phyloP scores from a whole-genome alignment of 37 sponge, comb jelly and placozoan species.

The Mnemiopsis leidyi region DNA sequence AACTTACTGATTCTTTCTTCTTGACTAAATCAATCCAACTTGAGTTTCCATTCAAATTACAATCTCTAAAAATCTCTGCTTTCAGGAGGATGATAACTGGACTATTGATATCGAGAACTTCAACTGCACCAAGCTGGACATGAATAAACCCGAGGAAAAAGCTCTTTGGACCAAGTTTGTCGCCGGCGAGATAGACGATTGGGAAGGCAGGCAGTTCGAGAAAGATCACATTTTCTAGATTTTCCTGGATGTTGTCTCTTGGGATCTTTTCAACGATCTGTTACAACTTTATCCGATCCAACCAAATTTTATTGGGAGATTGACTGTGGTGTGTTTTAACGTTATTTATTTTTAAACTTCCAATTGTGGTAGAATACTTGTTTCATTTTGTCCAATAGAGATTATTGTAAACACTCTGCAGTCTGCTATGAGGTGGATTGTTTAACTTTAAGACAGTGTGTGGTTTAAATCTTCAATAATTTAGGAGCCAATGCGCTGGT shows the following conservation, averaged over 20 bases:
- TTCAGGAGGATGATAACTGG: conserved; percentile 59
- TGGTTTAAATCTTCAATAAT: too few relatives aligned
- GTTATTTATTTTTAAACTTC: neutral
- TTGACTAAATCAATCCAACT: too few relatives aligned
- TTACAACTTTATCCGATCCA: too few relatives aligned
- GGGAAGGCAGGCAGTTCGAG: conserved; percentile 30
- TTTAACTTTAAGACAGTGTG: too few relatives aligned
- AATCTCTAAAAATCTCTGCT: neutral
- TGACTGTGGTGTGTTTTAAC: neutral
- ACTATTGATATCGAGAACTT: conserved; percentile 30
- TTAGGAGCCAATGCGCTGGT: too few relatives aligned
- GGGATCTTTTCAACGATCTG: too few relatives aligned
- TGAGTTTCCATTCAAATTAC: too few relatives aligned
- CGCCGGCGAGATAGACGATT: conserved; percentile 15
- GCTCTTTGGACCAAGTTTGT: neutral
- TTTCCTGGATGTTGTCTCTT: conserved; percentile 9
- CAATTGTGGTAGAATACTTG: neutral
- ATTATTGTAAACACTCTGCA: too few relatives aligned
- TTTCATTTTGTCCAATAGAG: too few relatives aligned
- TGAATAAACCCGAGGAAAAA: conserved; percentile 2
- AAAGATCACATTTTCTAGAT: conserved; percentile 34
- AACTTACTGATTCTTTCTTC: too few relatives aligned
- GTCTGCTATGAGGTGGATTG: too few relatives aligned
- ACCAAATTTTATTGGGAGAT: neutral
- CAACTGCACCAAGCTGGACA: conserved; percentile 15